Evolutionary conservation across 2,888 invertebrate species (phyloP).

Genomic region (Stenolophus ochropezus): DNA sequence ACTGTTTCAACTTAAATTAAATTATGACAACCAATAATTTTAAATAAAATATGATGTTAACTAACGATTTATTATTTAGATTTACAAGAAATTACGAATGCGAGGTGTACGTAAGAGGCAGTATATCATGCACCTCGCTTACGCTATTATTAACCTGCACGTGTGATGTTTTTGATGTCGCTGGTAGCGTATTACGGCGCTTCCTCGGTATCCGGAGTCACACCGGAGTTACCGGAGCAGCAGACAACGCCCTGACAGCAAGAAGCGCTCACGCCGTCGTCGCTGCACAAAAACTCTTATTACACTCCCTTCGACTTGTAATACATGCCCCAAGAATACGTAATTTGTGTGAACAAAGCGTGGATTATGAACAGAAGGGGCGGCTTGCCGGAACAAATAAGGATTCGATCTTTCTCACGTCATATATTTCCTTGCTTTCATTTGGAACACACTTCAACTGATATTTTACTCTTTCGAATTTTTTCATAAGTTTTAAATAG

Average conservation of each 20-base stretch:
- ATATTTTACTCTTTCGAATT: too few species aligned
- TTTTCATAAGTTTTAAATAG: too few species aligned
- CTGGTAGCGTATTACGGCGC: neutral
- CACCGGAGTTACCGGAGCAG: slow-evolving; percentile 17
- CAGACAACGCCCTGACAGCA: slow-evolving; percentile 7
- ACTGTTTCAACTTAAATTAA: too few species aligned
- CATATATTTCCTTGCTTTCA: neutral
- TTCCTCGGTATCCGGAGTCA: neutral
- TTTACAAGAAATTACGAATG: too few species aligned
- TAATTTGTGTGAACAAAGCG: slow-evolving; percentile 36
- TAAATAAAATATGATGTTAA: too few species aligned
- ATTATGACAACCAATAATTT: too few species aligned
- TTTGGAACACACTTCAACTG: too few species aligned
- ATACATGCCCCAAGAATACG: slow-evolving; percentile 34
- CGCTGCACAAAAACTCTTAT: slow-evolving; percentile 23
- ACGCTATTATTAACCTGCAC: neutral
- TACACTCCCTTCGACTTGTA: slow-evolving; percentile 40
- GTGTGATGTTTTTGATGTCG: neutral
- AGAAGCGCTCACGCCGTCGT: slow-evolving; percentile 13
- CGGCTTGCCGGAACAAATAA: neutral
- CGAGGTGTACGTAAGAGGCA: too few species aligned
- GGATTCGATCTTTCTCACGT: neutral
- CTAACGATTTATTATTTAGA: too few species aligned
- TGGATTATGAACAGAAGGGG: neutral
- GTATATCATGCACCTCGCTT: neutral